A percentile compares a stretch with the other conserved stretches of the same genome.
Conservation (phyloP, 1,140 invertebrate species). For the Cyclina sinensis region DNA sequence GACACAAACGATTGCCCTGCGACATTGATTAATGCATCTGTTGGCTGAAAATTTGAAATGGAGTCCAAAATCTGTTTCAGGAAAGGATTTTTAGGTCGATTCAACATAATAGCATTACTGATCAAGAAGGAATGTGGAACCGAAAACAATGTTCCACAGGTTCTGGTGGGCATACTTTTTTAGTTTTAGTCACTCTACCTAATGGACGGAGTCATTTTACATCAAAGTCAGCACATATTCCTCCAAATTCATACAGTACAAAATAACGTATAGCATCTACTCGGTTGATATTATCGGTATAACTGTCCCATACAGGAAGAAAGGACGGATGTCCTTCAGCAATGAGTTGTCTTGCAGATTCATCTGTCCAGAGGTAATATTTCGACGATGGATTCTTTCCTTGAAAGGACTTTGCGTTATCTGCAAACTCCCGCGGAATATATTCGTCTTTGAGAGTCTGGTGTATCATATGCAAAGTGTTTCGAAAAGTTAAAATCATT, state of each 20-base stretch:
- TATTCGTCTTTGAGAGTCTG: not conserved
- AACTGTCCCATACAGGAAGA: slow-evolving; percentile 74
- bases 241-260: slow-evolving; percentile 79
- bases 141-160: slow-evolving; percentile 78
- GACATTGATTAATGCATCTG: not conserved
- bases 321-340: slow-evolving; percentile 72
- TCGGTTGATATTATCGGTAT: slow-evolving; percentile 39
- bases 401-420: slow-evolving; percentile 75
- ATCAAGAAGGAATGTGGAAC: slow-evolving; percentile 71
- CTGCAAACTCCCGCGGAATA: slow-evolving; percentile 72
- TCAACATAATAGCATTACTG: slow-evolving; percentile 81
- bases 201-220: slow-evolving; percentile 77
- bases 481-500: no score
- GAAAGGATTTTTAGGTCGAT: slow-evolving; percentile 77
- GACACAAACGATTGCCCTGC: slow-evolving; percentile 23
- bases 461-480: no score
- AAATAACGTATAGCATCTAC: slow-evolving; percentile 81
- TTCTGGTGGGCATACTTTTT: slow-evolving; percentile 78
- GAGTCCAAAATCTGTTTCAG: slow-evolving; percentile 73
- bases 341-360: slow-evolving; percentile 36
- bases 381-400: slow-evolving; percentile 77
- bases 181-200: slow-evolving; percentile 65
- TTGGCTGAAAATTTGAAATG: slow-evolving; percentile 73
- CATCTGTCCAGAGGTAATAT: slow-evolving; percentile 82
- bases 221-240: slow-evolving; percentile 81